These are phyloP conservation scores for Melieria crassipennis DNA, from an alignment of 2,888 invertebrate genomes.

Conservation along the genomic window DNA sequence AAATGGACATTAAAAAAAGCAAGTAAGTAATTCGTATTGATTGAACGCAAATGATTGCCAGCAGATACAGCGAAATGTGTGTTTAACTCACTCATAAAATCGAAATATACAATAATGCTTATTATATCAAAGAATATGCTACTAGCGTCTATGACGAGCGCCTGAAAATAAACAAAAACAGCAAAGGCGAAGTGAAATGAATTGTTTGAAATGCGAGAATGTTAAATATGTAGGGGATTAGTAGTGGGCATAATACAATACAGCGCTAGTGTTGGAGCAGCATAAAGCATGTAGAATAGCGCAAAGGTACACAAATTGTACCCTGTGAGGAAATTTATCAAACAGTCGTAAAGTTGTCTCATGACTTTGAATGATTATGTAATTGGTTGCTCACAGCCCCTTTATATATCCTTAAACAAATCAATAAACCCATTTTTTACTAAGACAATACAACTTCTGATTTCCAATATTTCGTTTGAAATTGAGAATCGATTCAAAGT, in stretches of 20 bases:
- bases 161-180: constrained; percentile 54
- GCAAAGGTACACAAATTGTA: neutral
- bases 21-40: no score
- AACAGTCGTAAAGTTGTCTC: no score
- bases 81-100: constrained; percentile 61
- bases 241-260: neutral
- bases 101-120: constrained; percentile 59
- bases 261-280: neutral
- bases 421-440: no score
- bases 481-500: no score
- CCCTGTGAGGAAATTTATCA: no score
- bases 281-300: constrained; percentile 12
- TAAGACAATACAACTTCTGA: no score
- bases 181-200: neutral
- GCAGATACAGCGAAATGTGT: neutral
- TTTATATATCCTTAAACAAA: no score
- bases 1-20: constrained; percentile 23
- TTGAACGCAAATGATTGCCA: neutral
- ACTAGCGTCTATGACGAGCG: constrained; percentile 62
- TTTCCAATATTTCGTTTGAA: no score
- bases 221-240: neutral
- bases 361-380: no score
- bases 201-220: constrained; percentile 3
- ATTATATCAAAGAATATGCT: constrained; percentile 65
- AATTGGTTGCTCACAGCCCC: no score